Evolutionary conservation across 92 coral and sea anemone genomes (phyloP).

Genomic region (Parazoanthus atlanticus): DNA sequence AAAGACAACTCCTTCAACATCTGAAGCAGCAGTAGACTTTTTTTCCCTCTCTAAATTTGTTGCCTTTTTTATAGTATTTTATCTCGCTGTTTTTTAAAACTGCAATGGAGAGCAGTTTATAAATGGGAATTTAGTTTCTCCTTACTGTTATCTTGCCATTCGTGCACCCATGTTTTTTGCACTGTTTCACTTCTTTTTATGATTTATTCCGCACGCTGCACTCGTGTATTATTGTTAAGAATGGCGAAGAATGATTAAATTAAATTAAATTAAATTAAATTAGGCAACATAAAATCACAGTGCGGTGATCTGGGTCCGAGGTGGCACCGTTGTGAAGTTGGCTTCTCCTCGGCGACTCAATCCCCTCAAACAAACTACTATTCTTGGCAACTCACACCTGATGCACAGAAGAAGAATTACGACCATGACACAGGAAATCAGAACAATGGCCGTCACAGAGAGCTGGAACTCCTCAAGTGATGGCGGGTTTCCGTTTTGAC

Average conservation of each 20-base stretch:
- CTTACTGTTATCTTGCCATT: too few relatives aligned
- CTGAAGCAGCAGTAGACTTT: too few relatives aligned
- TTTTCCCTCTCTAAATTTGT: too few relatives aligned
- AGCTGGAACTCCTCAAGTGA: slow-evolving; percentile 32
- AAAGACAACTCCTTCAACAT: too few relatives aligned
- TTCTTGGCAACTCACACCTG: slow-evolving; percentile 70
- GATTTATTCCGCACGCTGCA: too few relatives aligned
- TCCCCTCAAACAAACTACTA: slow-evolving; percentile 70
- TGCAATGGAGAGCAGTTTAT: too few relatives aligned
- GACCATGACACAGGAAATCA: slow-evolving; percentile 67
- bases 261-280: neutral
- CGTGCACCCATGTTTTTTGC: too few relatives aligned
- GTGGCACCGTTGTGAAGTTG: slow-evolving; percentile 4
- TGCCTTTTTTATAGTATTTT: too few relatives aligned
- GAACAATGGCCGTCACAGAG: slow-evolving; percentile 66
- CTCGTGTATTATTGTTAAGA: too few relatives aligned
- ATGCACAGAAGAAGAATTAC: slow-evolving; percentile 64
- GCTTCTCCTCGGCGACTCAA: slow-evolving; percentile 80
- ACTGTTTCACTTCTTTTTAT: too few relatives aligned
- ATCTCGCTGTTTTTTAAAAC: too few relatives aligned
- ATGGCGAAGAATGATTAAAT: neutral
- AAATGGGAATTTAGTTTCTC: too few relatives aligned
- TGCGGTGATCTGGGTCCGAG: slow-evolving; percentile 23
- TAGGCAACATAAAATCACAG: neutral
- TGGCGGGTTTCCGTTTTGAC: slow-evolving; percentile 11